Base-by-base conservation (phyloP, 2,797 vertebrate species). In the Distichodus sexfasciatus region DNA sequence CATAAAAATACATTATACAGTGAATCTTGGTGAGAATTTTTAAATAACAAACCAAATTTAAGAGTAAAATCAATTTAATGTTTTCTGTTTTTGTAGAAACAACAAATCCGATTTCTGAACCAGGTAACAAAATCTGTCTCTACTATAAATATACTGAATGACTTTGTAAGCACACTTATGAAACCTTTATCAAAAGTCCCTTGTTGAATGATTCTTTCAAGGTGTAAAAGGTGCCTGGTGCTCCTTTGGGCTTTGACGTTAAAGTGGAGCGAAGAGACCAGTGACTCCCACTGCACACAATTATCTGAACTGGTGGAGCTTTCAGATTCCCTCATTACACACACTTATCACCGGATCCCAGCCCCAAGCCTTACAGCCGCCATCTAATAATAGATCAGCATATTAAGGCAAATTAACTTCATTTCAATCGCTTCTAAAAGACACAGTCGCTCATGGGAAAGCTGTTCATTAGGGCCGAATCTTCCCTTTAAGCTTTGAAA, bases 331-430 rank as follows among this genome's bases (percentile, higher is more conserved):
- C 44, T 67, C 66, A 70, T 59, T 78, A 66, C 46, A 44, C 47
- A 41, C 19, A 9, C 66, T 69, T 69, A 69, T 73, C 74, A 62
- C 67, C 73, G 73, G 71, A 72, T 75, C 54, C 50, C 72, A 76
- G 74, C 70, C 66, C 48, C 64, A 36, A 74, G 66, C 69, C 69
- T 75, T 75, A 72, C 54, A 72, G 74, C 78, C 69, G 64, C 59
- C 26, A 65, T 50, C 80, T 81, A 83, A 82, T 84, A 80, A 83
- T 84, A 84, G 80, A 80, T 66, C 69, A 40, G 62, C 81, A 82
- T 84, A 88, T 88, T 82, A 83, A 80, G 73, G 77, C 72, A 80
- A 82, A 78, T 65, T 83, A 80, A 83, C 76, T 76, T 72, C 73
- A 65, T 86, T 82, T 80, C 69, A 48, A 77, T 65, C 74, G 82